A percentile compares a stretch with the other conserved stretches of the same genome.
Evolutionary conservation across 2,113 vertebrate species (phyloP).

Genomic region (Eudyptes chrysolophus): DNA sequence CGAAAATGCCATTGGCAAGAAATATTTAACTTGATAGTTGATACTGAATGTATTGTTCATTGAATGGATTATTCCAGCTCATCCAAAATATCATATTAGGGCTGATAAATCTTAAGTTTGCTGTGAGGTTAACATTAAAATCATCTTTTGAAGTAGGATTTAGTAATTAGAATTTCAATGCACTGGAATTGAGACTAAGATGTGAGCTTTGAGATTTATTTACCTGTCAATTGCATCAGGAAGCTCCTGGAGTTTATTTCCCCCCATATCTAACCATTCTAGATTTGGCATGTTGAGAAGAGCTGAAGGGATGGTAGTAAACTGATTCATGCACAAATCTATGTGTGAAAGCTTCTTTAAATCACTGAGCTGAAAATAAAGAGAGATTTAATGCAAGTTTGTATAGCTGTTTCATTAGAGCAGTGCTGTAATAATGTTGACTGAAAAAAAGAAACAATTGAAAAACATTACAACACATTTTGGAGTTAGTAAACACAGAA

Average conservation of each 20-base stretch:
- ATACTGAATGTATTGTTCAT: neutral
- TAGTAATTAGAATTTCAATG: neutral
- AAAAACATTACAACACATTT: neutral
- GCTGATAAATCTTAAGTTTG: neutral
- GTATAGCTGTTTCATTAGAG: neutral
- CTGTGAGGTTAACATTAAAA: neutral
- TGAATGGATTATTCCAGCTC: neutral
- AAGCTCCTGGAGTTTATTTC: slow-evolving; percentile 84
- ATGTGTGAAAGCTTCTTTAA: slow-evolving; percentile 86
- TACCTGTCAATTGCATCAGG: slow-evolving; percentile 89
- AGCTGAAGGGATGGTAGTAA: slow-evolving; percentile 81
- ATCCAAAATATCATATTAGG: neutral
- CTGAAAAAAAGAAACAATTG: neutral
- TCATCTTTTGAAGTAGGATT: neutral
- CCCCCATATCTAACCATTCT: slow-evolving; percentile 94
- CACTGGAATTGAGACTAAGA: neutral
- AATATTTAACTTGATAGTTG: neutral
- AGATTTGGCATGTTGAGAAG: slow-evolving; percentile 85
- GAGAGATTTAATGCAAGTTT: neutral
- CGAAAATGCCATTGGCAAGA: neutral
- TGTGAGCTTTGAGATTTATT: neutral
- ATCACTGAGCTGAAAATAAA: slow-evolving; percentile 78
- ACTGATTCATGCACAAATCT: slow-evolving; percentile 93
- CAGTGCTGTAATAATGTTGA: neutral
- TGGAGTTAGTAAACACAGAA: neutral